Evolutionary conservation across 1,140 invertebrate genomes (phyloP).

Genomic region (Pseudoatta argentina): DNA sequence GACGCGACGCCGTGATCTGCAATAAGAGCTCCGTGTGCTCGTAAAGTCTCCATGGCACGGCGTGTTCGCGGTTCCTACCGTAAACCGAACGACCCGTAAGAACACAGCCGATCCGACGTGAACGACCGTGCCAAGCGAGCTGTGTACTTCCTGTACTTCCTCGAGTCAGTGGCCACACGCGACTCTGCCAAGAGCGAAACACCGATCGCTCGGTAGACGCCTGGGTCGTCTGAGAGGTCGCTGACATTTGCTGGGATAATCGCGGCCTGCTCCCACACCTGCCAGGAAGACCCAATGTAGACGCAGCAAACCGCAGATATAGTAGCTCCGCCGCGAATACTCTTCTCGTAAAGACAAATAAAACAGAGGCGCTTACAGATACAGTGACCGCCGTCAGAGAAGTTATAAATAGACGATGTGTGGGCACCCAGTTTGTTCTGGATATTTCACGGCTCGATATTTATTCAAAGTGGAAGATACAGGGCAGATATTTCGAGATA

Average conservation of each 20-base stretch:
- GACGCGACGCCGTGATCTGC: slow-evolving; percentile 9
- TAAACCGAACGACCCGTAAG: slow-evolving; percentile 29
- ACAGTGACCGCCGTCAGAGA: neutral
- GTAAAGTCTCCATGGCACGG: slow-evolving; percentile 64
- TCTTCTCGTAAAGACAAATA: slow-evolving; percentile 9
- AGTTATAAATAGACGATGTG: slow-evolving; percentile 61
- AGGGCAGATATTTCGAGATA: slow-evolving; percentile 3
- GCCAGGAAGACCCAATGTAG: slow-evolving; percentile 39
- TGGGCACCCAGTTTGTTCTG: slow-evolving; percentile 7
- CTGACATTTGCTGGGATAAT: slow-evolving; percentile 61
- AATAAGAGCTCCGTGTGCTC: slow-evolving; percentile 63
- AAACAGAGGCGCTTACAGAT: slow-evolving; percentile 3
- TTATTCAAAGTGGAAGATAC: slow-evolving; percentile 27
- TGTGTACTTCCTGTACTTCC: slow-evolving; percentile 18
- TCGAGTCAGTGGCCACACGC: slow-evolving; percentile 42
- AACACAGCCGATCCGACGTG: slow-evolving; percentile 37
- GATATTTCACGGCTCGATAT: slow-evolving; percentile 10
- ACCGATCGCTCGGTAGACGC: slow-evolving; percentile 51
- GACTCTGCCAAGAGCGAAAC: slow-evolving; percentile 42
- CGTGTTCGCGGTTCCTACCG: slow-evolving; percentile 50
- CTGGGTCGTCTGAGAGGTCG: slow-evolving; percentile 59
- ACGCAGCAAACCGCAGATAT: slow-evolving; percentile 65
- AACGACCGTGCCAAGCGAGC: slow-evolving; percentile 36
- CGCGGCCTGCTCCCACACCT: slow-evolving; percentile 58
- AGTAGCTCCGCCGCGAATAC: neutral